Evolutionary conservation across 92 coral and sea anemone species (phyloP), one percentile per base, ranked within the genome.

Genomic region (Porites evermanni): DNA sequence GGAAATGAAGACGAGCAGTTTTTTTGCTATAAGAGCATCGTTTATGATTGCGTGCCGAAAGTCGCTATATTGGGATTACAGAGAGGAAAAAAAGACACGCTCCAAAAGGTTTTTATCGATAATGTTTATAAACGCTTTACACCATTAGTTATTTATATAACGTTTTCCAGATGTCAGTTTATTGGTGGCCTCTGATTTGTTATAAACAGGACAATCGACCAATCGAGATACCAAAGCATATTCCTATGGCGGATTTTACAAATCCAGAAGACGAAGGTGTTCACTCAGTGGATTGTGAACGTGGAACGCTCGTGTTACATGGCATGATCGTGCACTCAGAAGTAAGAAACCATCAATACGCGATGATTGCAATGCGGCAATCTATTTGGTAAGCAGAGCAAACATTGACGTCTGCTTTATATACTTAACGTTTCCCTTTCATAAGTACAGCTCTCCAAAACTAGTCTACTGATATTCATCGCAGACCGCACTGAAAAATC

Each of bases 151-250:
- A 9, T 11, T 4, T 19, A 8, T 67, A 20, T 10, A n/a, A 67
- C 4, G 1, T 19, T 67, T 7, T 24, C 10, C 59, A 12, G 2
- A 12, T 8, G 0, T 1, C 13, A 54, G 10, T 54, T 54, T 54
- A 9, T 54, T 54, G 60, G 60, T 8, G 60, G 60, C 6, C 9
- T 0, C 12, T 10, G 13, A 54, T 20, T 44, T 24, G 29, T n/a
- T 67, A 44, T 67, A 19, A 47, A 69, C 73, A 79, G 84, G 84
- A 63, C 84, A 79, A 79, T 79, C 24, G 84, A 79, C 70, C 72
- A 16, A 26, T 79, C 3, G 24, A 64, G 47, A 79, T 79, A 44
- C 84, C 84, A 16, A 64, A 4, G 7, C 26, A 21, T 3, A 79
- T 79, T 7, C 84, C 84, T 64, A 59, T 29, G 20, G 70, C 61